Conservation (phyloP, 2,113 vertebrate genomes). For the Mastomys natalensis region DNA sequence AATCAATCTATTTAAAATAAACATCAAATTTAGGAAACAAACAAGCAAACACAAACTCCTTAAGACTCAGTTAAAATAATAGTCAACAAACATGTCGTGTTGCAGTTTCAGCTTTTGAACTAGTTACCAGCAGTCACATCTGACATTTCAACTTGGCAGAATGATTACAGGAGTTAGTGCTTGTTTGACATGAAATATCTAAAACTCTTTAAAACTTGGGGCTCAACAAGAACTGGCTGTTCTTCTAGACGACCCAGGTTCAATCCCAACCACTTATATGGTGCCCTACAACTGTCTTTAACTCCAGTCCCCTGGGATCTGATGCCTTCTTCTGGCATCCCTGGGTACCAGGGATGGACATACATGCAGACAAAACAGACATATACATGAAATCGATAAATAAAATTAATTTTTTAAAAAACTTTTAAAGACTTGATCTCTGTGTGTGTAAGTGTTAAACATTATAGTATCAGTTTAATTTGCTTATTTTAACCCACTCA, state of each 20-base stretch:
- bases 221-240: neutral
- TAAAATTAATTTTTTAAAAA: neutral
- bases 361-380: neutral
- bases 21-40: neutral
- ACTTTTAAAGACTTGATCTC: neutral
- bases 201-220: neutral
- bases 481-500: neutral
- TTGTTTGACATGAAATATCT: neutral
- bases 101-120: neutral
- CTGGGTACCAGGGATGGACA: neutral
- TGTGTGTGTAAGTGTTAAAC: neutral
- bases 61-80: slow-evolving; percentile 25
- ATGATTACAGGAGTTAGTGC: slow-evolving; percentile 12
- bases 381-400: neutral
- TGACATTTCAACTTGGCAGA: neutral
- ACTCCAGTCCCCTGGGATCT: neutral
- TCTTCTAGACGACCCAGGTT: neutral
- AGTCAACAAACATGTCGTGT: neutral
- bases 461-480: neutral
- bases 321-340: neutral
- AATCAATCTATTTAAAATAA: slow-evolving; percentile 2
- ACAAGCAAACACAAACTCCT: neutral
- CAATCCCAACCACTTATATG: neutral
- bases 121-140: neutral
- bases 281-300: neutral